phyloP scores from a whole-genome alignment of 64 coral and sea anemone species.

The Actinia equina region DNA sequence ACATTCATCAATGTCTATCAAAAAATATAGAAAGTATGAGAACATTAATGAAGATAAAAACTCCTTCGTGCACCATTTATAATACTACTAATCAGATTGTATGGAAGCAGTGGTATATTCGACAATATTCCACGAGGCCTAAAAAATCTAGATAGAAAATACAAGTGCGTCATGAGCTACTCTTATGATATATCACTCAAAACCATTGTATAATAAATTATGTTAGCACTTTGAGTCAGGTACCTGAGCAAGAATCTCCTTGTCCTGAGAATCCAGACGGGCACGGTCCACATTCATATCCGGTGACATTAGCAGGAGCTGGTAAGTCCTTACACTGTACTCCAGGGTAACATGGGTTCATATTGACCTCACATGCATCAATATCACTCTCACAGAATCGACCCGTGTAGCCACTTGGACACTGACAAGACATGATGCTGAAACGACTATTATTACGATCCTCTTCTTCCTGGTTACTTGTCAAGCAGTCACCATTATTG shows the following conservation, averaged over 20 bases:
- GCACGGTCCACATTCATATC: constrained; percentile 52
- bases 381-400: constrained; percentile 49
- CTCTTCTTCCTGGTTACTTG: constrained; percentile 21
- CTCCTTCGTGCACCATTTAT: no score
- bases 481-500: constrained; percentile 4
- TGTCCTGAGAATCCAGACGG: constrained; percentile 38
- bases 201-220: no score
- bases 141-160: no score
- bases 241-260: constrained; percentile 41
- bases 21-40: constrained; percentile 8
- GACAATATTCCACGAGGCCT: no score
- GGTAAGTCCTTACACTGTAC: constrained; percentile 52
- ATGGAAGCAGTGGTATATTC: no score
- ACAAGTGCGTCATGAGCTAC: no score
- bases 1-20: constrained; percentile 40
- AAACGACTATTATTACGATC: constrained; percentile 7
- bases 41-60: neutral
- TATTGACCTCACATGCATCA: constrained; percentile 44
- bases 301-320: constrained; percentile 40
- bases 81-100: no score
- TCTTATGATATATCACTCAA: no score
- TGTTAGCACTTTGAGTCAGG: neutral
- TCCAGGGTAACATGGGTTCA: constrained; percentile 54
- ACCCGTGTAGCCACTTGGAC: constrained; percentile 39
- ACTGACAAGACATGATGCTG: constrained; percentile 15